phyloP scores from a whole-genome alignment of 1,140 invertebrate genomes.

The Gonatopus flavifemur region DNA sequence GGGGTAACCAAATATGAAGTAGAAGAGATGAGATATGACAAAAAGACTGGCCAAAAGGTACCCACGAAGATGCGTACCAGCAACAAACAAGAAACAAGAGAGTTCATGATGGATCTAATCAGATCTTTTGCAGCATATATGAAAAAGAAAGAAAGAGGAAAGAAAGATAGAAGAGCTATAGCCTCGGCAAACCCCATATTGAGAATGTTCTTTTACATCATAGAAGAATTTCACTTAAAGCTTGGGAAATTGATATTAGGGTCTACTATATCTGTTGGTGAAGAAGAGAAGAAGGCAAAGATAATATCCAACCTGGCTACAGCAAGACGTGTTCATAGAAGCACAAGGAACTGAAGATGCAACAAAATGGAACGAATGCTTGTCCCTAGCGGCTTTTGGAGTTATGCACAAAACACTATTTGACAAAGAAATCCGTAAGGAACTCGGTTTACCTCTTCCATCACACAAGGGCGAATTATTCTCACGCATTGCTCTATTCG shows the following conservation, averaged over 20 bases:
- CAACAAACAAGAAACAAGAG: neutral
- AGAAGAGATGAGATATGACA: neutral
- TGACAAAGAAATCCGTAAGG: neutral
- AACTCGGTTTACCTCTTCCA: neutral
- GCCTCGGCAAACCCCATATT: neutral
- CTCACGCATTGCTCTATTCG: neutral
- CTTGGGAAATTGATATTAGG: neutral
- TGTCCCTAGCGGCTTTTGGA: constrained; percentile 10
- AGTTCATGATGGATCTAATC: neutral
- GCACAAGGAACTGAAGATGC: constrained; percentile 22
- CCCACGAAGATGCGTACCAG: neutral
- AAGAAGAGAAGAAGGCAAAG: constrained; percentile 11
- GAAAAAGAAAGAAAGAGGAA: neutral
- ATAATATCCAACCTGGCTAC: neutral
- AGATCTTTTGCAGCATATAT: neutral
- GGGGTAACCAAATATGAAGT: neutral
- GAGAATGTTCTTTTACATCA: constrained; percentile 2
- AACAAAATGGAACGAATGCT: constrained; percentile 27
- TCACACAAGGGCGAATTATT: neutral
- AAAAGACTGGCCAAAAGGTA: neutral
- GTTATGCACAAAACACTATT: constrained; percentile 10
- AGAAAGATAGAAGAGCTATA: neutral
- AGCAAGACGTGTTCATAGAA: neutral
- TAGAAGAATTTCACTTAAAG: neutral
- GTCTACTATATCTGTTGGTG: constrained; percentile 1